A percentile compares a stretch with the other conserved stretches of the same genome.
These are phyloP conservation scores for Sinopyrophorus schimmeli DNA, from an alignment of 2,888 invertebrate species.

Conservation along the genomic window DNA sequence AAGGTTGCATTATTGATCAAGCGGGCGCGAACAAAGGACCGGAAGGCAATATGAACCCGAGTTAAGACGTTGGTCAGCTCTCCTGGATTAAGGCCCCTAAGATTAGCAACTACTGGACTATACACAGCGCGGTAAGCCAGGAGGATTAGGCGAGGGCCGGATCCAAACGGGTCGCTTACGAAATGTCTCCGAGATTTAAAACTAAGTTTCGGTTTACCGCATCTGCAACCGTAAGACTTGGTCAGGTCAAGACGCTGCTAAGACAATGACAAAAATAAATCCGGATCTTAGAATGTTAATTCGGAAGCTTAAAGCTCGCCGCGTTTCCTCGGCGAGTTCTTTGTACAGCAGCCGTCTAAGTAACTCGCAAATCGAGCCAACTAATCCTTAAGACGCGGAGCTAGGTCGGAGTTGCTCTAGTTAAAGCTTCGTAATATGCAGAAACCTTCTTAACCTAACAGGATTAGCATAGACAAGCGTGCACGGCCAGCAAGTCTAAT, in stretches of 20 bases:
- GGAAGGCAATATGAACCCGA: constrained; percentile 57
- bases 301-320: constrained; percentile 41
- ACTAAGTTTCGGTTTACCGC: constrained; percentile 45
- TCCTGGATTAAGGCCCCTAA: constrained; percentile 56
- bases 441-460: constrained; percentile 75
- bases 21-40: constrained; percentile 54
- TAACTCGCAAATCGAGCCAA: constrained; percentile 56
- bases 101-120: constrained; percentile 58
- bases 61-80: constrained; percentile 58
- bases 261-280: constrained; percentile 54
- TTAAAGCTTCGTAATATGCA: constrained; percentile 70
- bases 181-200: constrained; percentile 53
- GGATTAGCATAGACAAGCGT: constrained; percentile 69
- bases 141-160: constrained; percentile 55
- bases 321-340: constrained; percentile 48
- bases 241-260: constrained; percentile 42
- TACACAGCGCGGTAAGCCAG: constrained; percentile 56
- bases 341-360: constrained; percentile 54
- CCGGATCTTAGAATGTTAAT: constrained; percentile 49
- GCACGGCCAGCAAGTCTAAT: constrained; percentile 59
- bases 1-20: constrained; percentile 58
- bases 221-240: constrained; percentile 54
- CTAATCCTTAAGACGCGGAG: constrained; percentile 69
- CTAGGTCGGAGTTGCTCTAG: constrained; percentile 52
- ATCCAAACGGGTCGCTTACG: constrained; percentile 50